These are phyloP conservation scores for Toxostoma redivivum DNA, from an alignment of 2,113 vertebrate species.

Conservation along the genomic window DNA sequence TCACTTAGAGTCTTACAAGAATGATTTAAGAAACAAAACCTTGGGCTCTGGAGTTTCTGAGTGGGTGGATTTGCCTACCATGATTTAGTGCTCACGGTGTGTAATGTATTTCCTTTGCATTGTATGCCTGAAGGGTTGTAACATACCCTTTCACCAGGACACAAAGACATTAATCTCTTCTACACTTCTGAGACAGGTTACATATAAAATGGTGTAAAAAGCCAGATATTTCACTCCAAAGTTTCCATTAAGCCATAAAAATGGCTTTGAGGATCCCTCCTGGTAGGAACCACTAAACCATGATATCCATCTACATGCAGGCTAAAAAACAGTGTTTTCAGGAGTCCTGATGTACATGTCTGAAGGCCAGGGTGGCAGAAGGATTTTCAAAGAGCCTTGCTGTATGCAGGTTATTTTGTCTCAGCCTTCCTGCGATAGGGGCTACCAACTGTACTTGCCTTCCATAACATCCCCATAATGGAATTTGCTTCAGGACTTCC, in stretches of 20 bases:
- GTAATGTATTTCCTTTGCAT: accelerated
- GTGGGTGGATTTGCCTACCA: not conserved
- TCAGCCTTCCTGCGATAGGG: not conserved
- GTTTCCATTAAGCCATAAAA: not conserved
- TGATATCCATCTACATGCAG: not conserved
- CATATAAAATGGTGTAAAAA: not conserved
- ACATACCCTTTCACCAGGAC: not conserved
- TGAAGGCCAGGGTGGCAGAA: not conserved
- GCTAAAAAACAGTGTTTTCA: not conserved
- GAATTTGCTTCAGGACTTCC: not conserved
- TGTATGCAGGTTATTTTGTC: not conserved
- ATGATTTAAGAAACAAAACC: not conserved
- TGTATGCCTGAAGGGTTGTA: not conserved
- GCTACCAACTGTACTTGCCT: not conserved
- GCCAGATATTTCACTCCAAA: not conserved
- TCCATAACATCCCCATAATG: not conserved
- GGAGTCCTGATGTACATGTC: not conserved
- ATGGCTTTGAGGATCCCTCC: not conserved
- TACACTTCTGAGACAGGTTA: not conserved
- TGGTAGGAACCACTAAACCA: not conserved
- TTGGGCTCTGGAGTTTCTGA: not conserved
- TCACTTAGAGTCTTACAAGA: not conserved
- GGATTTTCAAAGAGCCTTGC: not conserved
- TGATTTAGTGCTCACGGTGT: not conserved
- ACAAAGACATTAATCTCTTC: not conserved